These are phyloP conservation scores for Quiscalus mexicanus DNA, from an alignment of 2,113 vertebrate genomes.

Conservation along the genomic window DNA sequence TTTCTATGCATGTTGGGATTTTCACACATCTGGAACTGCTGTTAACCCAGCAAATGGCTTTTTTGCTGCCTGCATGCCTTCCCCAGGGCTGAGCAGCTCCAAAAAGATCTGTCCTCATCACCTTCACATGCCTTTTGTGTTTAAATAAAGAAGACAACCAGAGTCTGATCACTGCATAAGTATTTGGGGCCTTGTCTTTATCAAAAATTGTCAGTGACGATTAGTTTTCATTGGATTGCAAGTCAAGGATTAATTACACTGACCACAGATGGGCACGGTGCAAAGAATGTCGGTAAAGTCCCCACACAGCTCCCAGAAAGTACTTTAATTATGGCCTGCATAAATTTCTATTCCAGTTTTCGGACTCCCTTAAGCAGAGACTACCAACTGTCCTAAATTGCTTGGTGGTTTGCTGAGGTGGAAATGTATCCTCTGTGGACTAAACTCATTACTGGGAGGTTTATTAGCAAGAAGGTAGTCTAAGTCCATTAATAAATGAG, in stretches of 20 bases:
- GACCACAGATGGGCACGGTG: slow-evolving; percentile 52
- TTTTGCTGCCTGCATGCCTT: not conserved
- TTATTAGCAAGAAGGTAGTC: slow-evolving; percentile 63
- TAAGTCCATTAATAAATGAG: slow-evolving; percentile 69
- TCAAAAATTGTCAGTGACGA: not conserved
- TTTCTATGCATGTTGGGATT: not conserved
- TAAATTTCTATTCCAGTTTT: slow-evolving; percentile 66
- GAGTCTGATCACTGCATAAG: fast-evolving
- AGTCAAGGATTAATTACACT: slow-evolving; percentile 63
- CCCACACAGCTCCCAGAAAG: slow-evolving; percentile 40
- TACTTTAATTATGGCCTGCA: slow-evolving; percentile 65
- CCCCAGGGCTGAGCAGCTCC: not conserved
- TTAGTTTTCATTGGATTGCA: not conserved
- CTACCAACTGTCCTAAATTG: slow-evolving; percentile 71
- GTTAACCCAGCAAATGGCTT: not conserved
- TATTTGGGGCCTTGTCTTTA: not conserved
- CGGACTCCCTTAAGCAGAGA: slow-evolving; percentile 60
- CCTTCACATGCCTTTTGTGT: not conserved
- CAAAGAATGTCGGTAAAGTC: not conserved
- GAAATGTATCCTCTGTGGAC: slow-evolving; percentile 60
- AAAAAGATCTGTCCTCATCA: not conserved
- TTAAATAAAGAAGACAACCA: not conserved
- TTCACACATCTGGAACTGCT: not conserved
- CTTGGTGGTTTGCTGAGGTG: slow-evolving; percentile 69
- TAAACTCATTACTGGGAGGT: slow-evolving; percentile 67